A percentile compares a stretch with the other conserved stretches of the same genome.
Conservation (phyloP, 2,888 invertebrate species). For the Drosophila falleni region DNA sequence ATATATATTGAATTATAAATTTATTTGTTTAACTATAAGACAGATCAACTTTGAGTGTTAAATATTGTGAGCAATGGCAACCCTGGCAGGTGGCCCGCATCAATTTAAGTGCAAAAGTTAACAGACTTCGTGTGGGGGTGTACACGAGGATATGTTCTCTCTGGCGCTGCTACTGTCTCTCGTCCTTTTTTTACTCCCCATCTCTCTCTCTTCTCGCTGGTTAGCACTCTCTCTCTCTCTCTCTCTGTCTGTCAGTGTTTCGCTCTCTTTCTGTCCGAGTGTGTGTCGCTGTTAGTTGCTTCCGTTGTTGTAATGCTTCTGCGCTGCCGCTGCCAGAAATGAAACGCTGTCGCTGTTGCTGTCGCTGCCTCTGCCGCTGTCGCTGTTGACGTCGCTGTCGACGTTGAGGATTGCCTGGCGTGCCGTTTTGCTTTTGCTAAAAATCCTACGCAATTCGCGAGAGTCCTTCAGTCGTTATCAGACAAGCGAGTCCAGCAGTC, state of each 20-base stretch:
- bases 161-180: constrained; percentile 14
- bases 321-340: constrained; percentile 46
- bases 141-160: constrained; percentile 34
- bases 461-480: constrained; percentile 85
- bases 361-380: constrained; percentile 29
- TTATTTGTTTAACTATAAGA: too few relatives aligned
- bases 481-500: constrained; percentile 85
- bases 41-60: constrained; percentile 1
- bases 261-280: constrained; percentile 18
- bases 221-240: constrained; percentile 5
- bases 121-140: constrained; percentile 52
- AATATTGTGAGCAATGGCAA: constrained; percentile 21
- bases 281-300: constrained; percentile 63
- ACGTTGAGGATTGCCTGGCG: constrained; percentile 29
- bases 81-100: constrained; percentile 54
- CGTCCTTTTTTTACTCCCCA: background rate
- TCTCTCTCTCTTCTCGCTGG: constrained; percentile 1
- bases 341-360: constrained; percentile 17
- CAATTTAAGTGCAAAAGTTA: constrained; percentile 36
- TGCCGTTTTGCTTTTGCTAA: constrained; percentile 71
- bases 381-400: constrained; percentile 31
- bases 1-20: too few relatives aligned
- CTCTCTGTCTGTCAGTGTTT: background rate
- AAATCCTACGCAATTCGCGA: constrained; percentile 82
- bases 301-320: constrained; percentile 81